Percentiles rank a stretch among this genome's conserved stretches.
Evolutionary conservation across 2,797 vertebrate species (phyloP).

Genomic region (Streptopelia turtur): DNA sequence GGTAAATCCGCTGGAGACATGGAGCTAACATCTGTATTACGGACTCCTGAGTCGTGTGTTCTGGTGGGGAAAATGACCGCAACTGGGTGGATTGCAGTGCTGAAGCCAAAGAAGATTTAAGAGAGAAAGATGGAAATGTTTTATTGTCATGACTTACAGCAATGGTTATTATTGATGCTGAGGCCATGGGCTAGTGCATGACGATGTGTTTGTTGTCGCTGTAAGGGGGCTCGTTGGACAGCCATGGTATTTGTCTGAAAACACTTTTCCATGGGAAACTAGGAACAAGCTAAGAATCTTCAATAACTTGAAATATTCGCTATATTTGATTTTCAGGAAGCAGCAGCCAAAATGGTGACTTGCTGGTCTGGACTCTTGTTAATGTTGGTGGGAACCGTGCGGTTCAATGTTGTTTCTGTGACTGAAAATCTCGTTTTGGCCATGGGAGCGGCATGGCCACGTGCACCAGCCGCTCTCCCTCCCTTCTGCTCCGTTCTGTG

Average conservation of each 20-base stretch:
- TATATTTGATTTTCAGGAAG: not conserved
- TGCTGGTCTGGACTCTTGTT: not conserved
- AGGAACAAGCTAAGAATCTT: not conserved
- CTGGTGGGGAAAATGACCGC: not conserved
- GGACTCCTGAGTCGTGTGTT: not conserved
- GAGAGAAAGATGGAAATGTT: not conserved
- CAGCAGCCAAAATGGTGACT: not conserved
- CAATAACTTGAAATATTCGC: not conserved
- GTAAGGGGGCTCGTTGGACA: not conserved
- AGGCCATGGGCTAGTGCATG: not conserved
- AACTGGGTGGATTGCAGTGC: not conserved
- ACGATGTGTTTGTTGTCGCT: rapidly evolving
- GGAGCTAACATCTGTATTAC: not conserved
- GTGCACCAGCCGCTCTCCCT: not conserved
- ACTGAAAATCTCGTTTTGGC: not conserved
- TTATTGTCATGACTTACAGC: not conserved
- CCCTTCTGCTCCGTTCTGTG: not conserved
- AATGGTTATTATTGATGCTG: rapidly evolving
- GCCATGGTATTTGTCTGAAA: not conserved
- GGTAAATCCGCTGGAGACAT: not conserved
- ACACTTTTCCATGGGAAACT: not conserved
- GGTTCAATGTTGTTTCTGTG: rapidly evolving
- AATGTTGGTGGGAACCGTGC: not conserved
- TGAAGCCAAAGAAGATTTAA: not conserved
- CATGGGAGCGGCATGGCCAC: rapidly evolving